Percentiles rank a stretch among this genome's conserved stretches.
Conservation (phyloP, 2,888 invertebrate species). For the Drosophila neutralis region DNA sequence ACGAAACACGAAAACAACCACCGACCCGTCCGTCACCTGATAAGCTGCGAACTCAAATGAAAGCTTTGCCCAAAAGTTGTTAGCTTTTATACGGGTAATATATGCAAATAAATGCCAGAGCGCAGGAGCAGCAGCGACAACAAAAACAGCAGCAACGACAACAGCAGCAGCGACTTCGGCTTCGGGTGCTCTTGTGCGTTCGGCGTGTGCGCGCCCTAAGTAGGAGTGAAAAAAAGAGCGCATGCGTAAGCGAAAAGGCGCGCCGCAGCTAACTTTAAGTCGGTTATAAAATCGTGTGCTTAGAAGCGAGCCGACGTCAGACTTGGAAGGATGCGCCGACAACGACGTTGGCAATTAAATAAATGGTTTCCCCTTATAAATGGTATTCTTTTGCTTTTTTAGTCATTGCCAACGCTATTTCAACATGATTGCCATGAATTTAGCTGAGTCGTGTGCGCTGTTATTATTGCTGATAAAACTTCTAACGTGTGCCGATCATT, state of each 20-base stretch:
- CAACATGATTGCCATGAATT: conserved; percentile 28
- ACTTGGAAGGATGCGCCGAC: conserved; percentile 42
- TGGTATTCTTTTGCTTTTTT: background rate
- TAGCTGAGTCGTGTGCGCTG: conserved; percentile 10
- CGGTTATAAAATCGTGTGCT: conserved; percentile 9
- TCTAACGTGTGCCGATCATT: conserved; percentile 27
- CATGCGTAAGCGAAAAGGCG: conserved; percentile 69
- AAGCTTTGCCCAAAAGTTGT: conserved; percentile 64
- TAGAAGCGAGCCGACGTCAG: conserved; percentile 35
- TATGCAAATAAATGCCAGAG: conserved; percentile 50
- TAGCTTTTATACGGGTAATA: conserved; percentile 78
- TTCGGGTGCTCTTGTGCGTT: conserved; percentile 11
- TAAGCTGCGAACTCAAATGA: conserved; percentile 78
- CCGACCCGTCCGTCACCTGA: conserved; percentile 67
- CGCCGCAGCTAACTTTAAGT: conserved; percentile 33
- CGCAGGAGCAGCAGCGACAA: conserved; percentile 44
- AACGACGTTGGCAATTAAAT: conserved; percentile 24
- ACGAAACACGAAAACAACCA: conserved; percentile 27
- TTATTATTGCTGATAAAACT: conserved; percentile 35
- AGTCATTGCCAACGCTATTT: conserved; percentile 14
- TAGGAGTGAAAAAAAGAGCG: conserved; percentile 33
- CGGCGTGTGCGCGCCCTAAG: conserved; percentile 18
- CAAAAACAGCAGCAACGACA: background rate
- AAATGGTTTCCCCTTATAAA: conserved; percentile 2
- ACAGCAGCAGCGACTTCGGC: conserved; percentile 20